phyloP scores from a whole-genome alignment of 2,113 vertebrate genomes.

The Choloepus hoffmanni region DNA sequence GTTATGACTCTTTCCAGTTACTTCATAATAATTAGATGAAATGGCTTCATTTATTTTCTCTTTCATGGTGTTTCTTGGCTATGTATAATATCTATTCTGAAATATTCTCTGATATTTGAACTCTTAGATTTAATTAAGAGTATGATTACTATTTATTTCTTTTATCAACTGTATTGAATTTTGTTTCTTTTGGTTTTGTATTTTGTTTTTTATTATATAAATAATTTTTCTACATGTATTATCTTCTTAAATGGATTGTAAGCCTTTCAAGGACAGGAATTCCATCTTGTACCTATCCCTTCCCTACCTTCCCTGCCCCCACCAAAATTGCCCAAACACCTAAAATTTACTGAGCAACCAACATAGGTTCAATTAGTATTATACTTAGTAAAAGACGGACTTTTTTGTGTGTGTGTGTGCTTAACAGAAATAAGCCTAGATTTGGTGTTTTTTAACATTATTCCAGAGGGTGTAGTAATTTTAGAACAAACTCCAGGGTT shows the following conservation, averaged over 20 bases:
- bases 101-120: background rate
- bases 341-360: background rate
- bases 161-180: background rate
- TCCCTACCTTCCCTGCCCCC: background rate
- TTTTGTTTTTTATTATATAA: slow-evolving; percentile 19
- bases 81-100: background rate
- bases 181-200: background rate
- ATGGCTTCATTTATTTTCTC: background rate
- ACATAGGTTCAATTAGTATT: background rate
- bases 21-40: slow-evolving; percentile 24
- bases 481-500: background rate
- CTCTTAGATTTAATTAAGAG: background rate
- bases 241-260: slow-evolving; percentile 1
- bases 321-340: background rate
- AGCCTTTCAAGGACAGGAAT: background rate
- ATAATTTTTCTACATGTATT: background rate
- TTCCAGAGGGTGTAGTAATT: background rate
- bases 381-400: background rate
- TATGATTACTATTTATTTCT: slow-evolving; percentile 7
- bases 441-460: background rate
- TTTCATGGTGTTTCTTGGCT: background rate
- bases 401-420: background rate
- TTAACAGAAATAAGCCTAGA: background rate
- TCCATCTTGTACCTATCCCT: background rate
- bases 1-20: background rate